Conservation (phyloP, 2,113 vertebrate species). For the Pomatostomus ruficeps region DNA sequence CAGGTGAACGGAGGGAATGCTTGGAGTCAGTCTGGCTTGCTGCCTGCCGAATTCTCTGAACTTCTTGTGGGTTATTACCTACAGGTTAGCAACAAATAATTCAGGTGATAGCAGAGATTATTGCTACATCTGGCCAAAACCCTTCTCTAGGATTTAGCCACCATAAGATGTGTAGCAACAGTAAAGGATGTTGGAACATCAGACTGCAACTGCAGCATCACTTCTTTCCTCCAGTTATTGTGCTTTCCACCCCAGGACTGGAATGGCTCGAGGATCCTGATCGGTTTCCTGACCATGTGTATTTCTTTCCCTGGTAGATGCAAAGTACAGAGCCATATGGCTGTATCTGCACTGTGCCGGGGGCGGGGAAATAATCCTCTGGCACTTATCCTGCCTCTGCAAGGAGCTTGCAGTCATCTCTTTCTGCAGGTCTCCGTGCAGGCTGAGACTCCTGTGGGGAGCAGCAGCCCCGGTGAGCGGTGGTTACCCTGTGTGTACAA, state of each 20-base stretch:
- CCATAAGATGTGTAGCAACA: not conserved
- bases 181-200: not conserved
- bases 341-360: not conserved
- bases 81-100: not conserved
- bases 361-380: not conserved
- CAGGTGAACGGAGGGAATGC: not conserved
- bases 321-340: slow-evolving; percentile 21
- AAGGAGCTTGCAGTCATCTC: not conserved
- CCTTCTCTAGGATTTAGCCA: not conserved
- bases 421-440: not conserved
- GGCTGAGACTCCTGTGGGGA: not conserved
- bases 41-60: not conserved
- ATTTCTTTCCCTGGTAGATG: not conserved
- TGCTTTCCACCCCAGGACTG: not conserved
- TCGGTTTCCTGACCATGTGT: not conserved
- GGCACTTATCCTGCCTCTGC: not conserved
- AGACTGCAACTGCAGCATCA: not conserved
- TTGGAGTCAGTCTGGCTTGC: not conserved
- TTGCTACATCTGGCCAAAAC: not conserved
- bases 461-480: not conserved
- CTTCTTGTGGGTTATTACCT: not conserved
- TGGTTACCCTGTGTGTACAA: not conserved
- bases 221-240: not conserved
- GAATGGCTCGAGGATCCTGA: not conserved
- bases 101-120: not conserved